Percentiles rank a stretch among this genome's conserved stretches.
phyloP scores from a whole-genome alignment of 2,797 vertebrate species.

The Anabacerthia variegaticeps region DNA sequence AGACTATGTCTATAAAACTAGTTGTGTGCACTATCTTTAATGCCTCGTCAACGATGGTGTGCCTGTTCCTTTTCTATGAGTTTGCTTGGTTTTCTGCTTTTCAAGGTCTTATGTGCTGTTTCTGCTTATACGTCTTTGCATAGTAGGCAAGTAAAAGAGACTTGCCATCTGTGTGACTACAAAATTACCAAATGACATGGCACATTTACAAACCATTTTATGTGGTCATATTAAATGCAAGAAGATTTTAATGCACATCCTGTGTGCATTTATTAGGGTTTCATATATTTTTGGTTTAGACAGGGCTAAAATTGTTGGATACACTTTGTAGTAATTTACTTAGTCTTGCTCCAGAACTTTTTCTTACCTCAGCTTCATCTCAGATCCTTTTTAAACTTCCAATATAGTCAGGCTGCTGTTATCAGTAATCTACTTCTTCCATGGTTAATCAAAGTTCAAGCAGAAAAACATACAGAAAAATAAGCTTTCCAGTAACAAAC shows the following conservation, averaged over 20 bases:
- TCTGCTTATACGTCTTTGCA: not conserved
- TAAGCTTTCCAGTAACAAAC: not conserved
- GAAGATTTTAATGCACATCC: not conserved
- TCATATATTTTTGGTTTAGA: not conserved
- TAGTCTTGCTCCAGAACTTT: not conserved
- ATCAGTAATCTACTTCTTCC: not conserved
- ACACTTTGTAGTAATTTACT: not conserved
- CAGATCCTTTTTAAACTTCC: not conserved
- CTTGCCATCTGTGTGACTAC: not conserved
- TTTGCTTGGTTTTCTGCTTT: not conserved
- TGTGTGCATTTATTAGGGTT: not conserved
- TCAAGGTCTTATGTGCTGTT: not conserved
- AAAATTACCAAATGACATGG: not conserved
- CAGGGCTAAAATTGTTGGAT: not conserved
- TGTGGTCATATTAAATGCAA: not conserved
- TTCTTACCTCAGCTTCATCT: not conserved
- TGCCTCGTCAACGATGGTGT: not conserved
- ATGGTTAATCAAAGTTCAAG: not conserved
- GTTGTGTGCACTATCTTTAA: not conserved
- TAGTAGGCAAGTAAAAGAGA: not conserved
- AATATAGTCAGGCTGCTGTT: not conserved
- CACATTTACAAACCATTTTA: not conserved
- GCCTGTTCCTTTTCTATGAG: not conserved
- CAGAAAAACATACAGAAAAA: not conserved
- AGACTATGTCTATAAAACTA: not conserved